Base-by-base conservation (phyloP, 2,888 invertebrate species). In the Timema cristinae region DNA sequence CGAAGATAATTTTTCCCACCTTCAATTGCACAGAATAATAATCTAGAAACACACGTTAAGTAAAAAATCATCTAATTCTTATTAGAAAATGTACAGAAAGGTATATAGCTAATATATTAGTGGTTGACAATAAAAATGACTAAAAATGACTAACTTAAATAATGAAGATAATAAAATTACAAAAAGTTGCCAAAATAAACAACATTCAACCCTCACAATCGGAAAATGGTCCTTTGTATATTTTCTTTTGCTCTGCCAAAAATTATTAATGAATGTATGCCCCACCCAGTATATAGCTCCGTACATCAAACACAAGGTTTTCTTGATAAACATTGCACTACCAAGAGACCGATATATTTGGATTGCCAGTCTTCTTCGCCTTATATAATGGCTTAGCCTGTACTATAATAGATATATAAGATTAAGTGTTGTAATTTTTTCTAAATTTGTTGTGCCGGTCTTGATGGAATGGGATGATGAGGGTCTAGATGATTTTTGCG, bases 181-280 rank as follows among this genome's bases (percentile, higher is more conserved):
- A 52, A 52, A n/a, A 10, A 15, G 15, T 56, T 7, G 7, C 56
- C 8, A 32, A 16, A 15, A 16, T 15, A 32, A 32, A 32, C 32
- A 32, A 32, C 32, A 32, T 32, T 59, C 59, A 59, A 13, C 13
- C 9, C 15, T 59, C 59, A n/a, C n/a, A n/a, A 13, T 59, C 9
- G 32, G 59, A 32, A 9, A 15, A 59, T 32, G 10, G 11, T 15
- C 15, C 48, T 15, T 67, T 10, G 48, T 15, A 16, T 6, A 5
- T 15, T 49, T 48, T 66, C 10, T 7, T 69, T 16, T 7, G 11
- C 13, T 32, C 4, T 32, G 32, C 2, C n/a, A 32, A 11, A n/a
- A 59, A 16, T n/a, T 61, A 7, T 54, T 59, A 13, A 61, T 61
- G 56, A 56, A 56, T 56, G 32, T 10, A 61, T 61, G 32, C 48